Percentiles rank a stretch among this genome's conserved stretches.
phyloP scores from a whole-genome alignment of 2,888 invertebrate species.

The Eustalomyia histrio region DNA sequence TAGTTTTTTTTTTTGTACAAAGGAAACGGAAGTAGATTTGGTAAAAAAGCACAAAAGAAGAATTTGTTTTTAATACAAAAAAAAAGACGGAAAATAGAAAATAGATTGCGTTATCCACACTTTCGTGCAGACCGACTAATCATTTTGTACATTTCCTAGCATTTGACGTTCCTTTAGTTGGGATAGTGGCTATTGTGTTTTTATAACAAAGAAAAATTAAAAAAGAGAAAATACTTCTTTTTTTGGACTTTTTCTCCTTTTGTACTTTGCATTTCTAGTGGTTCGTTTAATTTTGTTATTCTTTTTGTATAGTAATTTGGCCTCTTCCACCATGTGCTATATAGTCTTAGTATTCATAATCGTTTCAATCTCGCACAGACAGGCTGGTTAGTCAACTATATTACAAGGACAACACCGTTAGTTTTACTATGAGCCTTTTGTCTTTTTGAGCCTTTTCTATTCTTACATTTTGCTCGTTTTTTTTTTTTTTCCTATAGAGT shows the following conservation, averaged over 20 bases:
- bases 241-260: conserved; percentile 9
- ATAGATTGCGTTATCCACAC: conserved; percentile 65
- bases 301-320: conserved; percentile 46
- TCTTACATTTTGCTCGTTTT: neutral
- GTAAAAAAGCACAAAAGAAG: conserved; percentile 48
- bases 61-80: conserved; percentile 40
- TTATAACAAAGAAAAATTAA: conserved; percentile 55
- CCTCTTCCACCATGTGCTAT: conserved; percentile 28
- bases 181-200: conserved; percentile 56
- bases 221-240: conserved; percentile 38
- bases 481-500: conserved; percentile 20
- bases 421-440: conserved; percentile 39
- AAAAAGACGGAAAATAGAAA: conserved; percentile 29
- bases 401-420: conserved; percentile 49
- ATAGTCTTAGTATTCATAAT: conserved; percentile 58
- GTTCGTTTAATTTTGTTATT: conserved; percentile 13
- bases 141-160: conserved; percentile 64
- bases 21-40: conserved; percentile 60
- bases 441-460: conserved; percentile 1
- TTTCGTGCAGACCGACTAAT: conserved; percentile 66
- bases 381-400: conserved; percentile 59
- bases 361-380: conserved; percentile 62
- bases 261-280: conserved; percentile 36
- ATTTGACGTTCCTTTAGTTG: conserved; percentile 62
- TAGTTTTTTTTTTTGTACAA: neutral